These are phyloP conservation scores for Idris sp. DNA, from an alignment of 1,140 invertebrate genomes.

Conservation along the genomic window DNA sequence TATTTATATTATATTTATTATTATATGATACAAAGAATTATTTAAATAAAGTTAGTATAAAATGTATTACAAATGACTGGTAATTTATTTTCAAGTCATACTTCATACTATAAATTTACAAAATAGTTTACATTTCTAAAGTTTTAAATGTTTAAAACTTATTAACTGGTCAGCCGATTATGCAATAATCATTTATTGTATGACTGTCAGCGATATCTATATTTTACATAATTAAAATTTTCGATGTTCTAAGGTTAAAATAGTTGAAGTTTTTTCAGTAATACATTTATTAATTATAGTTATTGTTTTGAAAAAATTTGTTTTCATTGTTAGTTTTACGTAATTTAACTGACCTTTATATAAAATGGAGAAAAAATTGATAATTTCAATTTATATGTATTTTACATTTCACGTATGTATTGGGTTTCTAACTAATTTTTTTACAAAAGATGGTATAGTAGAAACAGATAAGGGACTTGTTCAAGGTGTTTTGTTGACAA, in stretches of 20 bases:
- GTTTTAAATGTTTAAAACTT: background rate
- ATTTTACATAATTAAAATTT: slow-evolving; percentile 1
- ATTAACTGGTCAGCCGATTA: slow-evolving; percentile 15
- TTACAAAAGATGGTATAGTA: background rate
- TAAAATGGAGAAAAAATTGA: background rate
- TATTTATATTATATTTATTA: too few species aligned
- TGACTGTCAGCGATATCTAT: background rate
- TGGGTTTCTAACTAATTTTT: background rate
- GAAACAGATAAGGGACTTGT: slow-evolving; percentile 20
- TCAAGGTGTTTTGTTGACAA: slow-evolving; percentile 14
- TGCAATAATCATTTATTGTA: slow-evolving; percentile 9
- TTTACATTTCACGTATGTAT: background rate
- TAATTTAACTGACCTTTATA: too few species aligned
- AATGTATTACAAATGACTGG: too few species aligned
- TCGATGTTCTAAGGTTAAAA: background rate
- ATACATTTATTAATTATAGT: too few species aligned
- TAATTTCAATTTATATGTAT: slow-evolving; percentile 3
- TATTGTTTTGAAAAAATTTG: too few species aligned
- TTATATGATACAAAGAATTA: too few species aligned
- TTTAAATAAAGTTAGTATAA: too few species aligned
- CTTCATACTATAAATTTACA: too few species aligned
- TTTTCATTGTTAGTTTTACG: too few species aligned
- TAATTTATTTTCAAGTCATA: too few species aligned
- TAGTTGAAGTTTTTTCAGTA: background rate
- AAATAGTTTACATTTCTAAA: too few species aligned